Evolutionary conservation across 2,797 vertebrate species (phyloP), one percentile per base, ranked within the genome.

Genomic region (Lemur catta): DNA sequence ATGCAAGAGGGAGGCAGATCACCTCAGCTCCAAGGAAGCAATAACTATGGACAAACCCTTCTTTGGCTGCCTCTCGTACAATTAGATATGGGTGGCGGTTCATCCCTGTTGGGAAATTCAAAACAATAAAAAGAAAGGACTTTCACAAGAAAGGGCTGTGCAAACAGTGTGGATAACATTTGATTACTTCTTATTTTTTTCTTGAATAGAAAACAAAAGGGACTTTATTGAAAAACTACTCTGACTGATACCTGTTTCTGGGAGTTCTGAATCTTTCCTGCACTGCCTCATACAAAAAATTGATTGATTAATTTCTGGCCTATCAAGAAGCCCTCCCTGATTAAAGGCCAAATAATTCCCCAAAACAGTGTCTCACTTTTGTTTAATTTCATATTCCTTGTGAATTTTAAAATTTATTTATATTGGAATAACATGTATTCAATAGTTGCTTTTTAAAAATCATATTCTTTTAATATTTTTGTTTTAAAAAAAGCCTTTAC

Each of bases 181-280:
- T 69, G 7, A 96, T 79, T 65, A 35, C 7, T 55, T 81, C 48
- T 90, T 74, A 91, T 55, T 81, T 35, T 71, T 84, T n/a, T 94
- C 20, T 67, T 78, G 43, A 80, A 81, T 67, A 48, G 38, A 75
- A 91, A 96, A 84, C 76, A 75, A 84, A 92, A 61, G 80, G 1
- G 41, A 43, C 12, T 75, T 63, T 50, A 95, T 48, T 85, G 14
- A 84, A 95, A 91, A 90, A 22, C 12, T 4, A 1, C 43, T 82
- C 33, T 67, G 55, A 57, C 26, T 72, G 15, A 35, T 67, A 0
- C 28, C 28, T 91, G 13, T 79, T 81, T 65, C 8, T 84, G 43
- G 41, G 12, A 82, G 41, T 84, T 90, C 67, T 95, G 48, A 89
- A 78, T 90, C 28, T 76, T 97, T 82, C 20, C 35, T 84, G 8